Base-by-base conservation (phyloP, 2,113 vertebrate species). In the Nansenia antarctica region DNA sequence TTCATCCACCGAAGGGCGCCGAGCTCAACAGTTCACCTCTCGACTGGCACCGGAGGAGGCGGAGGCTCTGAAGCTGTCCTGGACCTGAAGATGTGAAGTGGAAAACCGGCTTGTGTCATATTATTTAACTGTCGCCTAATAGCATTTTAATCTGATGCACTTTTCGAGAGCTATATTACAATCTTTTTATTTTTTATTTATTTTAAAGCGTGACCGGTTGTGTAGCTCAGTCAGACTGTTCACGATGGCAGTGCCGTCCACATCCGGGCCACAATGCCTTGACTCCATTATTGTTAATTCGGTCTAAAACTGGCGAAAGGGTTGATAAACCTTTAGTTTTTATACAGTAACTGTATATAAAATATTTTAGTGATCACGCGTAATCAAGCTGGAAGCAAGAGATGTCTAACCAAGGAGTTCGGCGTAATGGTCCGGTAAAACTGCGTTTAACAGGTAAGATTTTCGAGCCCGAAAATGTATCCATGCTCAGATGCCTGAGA, bases 401-500 rank as follows among this genome's bases (percentile, higher is more conserved):
- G 74, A 98, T 98, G 97, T 98, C 96, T 87, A 97, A 96, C 90
- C 95, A 93, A 85, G 97, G 95, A 83, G 93, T 93, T 81, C 93
- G 96, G 92, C 92, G 96, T 89, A 98, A 95, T 78, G 96, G 96
- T 85, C 96, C 95, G 20, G 96, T 98, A 82, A 97, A 98, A 85
- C 93, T 98, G 86, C 95, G 97, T 80, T 88, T 98, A 93, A 98
- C 97, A 94, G 97, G 97, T 98, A 90, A 32, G 72, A 74, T 76
- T 82, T 85, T 76, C 84, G 84, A 77, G 64, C 62, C 84, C 74
- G 76, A n/a, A 58, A 8, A 59, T 63, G 42, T 72, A 24, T 39
- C 75, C 24, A 65, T 32, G 68, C 73, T 65, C 15, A 52, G n/a
- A 24, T 52, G 49, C 53, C 9, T 24, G 1, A 4, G 18, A 65